A percentile compares a stretch with the other conserved stretches of the same genome.
phyloP scores from a whole-genome alignment of 2,888 invertebrate genomes.

The Sphaerophoria rueppellii region DNA sequence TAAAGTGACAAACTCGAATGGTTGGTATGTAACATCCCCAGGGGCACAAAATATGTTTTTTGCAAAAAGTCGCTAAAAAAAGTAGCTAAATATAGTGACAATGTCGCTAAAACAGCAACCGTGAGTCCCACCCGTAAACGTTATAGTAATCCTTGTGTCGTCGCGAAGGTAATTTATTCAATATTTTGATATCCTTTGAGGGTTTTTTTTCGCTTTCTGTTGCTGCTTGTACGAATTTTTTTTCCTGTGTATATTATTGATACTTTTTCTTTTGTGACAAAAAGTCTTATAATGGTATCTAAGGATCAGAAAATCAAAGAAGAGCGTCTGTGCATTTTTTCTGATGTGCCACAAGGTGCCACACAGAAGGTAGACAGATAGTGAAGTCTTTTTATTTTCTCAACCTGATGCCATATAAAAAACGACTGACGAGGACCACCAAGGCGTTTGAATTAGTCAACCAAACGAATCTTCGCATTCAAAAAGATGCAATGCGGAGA shows the following conservation, averaged over 20 bases:
- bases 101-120: no score
- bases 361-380: neutral
- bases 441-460: conserved; percentile 21
- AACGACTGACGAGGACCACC: neutral
- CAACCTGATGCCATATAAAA: neutral
- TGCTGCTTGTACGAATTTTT: conserved; percentile 1
- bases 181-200: conserved; percentile 55
- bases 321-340: conserved; percentile 46
- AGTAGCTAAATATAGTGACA: no score
- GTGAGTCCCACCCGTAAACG: no score
- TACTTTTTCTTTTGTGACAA: conserved; percentile 37
- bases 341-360: neutral
- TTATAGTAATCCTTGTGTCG: conserved; percentile 3
- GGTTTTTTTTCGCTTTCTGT: conserved; percentile 46
- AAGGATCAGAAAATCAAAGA: conserved; percentile 38
- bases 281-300: conserved; percentile 40
- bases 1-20: no score
- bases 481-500: neutral
- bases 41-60: no score
- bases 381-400: no score
- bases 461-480: neutral
- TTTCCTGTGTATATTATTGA: conserved; percentile 40
- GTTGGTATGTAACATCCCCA: no score
- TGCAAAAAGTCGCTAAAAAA: no score
- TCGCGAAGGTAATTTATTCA: conserved; percentile 55